A percentile compares a stretch with the other conserved stretches of the same genome.
Conservation (phyloP, 2,113 vertebrate genomes). For the Grammomys surdaster region DNA sequence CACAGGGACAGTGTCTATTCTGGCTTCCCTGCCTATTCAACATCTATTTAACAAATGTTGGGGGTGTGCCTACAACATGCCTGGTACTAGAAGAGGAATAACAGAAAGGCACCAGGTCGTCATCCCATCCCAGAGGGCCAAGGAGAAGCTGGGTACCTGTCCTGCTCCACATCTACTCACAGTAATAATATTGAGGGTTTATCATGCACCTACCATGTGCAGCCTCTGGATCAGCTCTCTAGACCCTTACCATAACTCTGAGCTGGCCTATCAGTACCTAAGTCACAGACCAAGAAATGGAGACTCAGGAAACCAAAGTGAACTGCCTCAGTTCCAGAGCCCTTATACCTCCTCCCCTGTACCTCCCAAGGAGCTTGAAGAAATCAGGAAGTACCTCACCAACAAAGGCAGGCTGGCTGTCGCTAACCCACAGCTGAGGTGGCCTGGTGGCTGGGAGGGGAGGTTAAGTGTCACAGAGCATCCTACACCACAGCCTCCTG, state of each 20-base stretch:
- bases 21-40: rapidly evolving
- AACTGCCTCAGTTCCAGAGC: neutral
- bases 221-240: neutral
- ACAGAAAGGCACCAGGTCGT: neutral
- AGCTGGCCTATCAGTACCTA: neutral
- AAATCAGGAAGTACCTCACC: neutral
- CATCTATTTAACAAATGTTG: neutral
- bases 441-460: neutral
- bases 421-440: neutral
- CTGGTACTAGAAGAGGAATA: neutral
- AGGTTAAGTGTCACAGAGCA: neutral
- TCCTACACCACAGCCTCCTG: neutral
- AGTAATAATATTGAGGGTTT: no score
- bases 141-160: neutral
- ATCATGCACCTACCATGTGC: neutral
- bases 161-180: neutral
- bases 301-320: neutral
- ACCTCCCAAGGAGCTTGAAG: neutral
- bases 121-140: neutral
- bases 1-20: rapidly evolving
- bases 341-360: neutral
- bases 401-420: neutral
- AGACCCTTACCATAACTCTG: neutral
- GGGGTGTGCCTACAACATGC: neutral
- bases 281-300: neutral